Conservation (phyloP, 2,113 vertebrate species). For the Hypocryptadius cinnamomeus region DNA sequence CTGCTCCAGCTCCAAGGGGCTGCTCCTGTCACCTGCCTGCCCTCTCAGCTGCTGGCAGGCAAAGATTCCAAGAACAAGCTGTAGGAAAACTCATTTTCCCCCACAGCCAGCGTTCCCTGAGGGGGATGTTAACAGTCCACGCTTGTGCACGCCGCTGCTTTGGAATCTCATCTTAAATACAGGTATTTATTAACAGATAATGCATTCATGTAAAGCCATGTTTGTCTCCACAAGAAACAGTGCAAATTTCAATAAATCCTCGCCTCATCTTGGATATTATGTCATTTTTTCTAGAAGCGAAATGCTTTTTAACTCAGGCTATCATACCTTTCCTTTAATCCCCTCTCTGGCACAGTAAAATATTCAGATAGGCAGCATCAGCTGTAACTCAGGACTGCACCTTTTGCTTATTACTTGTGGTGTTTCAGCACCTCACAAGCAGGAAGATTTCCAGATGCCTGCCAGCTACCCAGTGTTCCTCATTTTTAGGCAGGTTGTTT, state of each 20-base stretch:
- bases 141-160: rapidly evolving
- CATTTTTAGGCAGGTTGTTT: neutral
- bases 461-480: neutral
- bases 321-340: neutral
- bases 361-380: neutral
- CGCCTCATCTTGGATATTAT: neutral
- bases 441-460: neutral
- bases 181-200: neutral
- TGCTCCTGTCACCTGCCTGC: neutral
- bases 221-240: neutral
- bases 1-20: neutral
- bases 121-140: neutral
- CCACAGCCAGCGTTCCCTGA: neutral
- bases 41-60: neutral
- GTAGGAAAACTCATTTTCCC: neutral
- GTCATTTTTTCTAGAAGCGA: neutral
- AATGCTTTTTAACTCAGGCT: neutral
- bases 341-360: neutral
- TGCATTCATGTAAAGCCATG: neutral
- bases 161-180: neutral
- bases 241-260: neutral
- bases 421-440: neutral
- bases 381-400: neutral
- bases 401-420: neutral
- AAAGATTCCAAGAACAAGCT: neutral